Evolutionary conservation across 2,888 invertebrate species (phyloP), one percentile per base, ranked within the genome.

Genomic region (Loripinus fragilis): DNA sequence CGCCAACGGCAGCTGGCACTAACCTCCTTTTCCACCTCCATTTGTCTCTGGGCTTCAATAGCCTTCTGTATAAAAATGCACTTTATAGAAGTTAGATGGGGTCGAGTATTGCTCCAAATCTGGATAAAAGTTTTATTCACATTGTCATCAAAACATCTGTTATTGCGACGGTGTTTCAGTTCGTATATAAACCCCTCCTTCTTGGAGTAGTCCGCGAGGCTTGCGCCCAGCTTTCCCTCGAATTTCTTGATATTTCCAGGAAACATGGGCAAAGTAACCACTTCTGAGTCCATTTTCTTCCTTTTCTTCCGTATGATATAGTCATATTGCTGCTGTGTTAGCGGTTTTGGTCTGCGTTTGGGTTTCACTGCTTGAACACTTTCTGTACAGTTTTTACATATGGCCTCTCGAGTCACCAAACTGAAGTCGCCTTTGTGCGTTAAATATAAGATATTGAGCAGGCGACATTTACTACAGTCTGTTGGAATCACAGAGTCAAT

Each of bases 401-500:
- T 41, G 42, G 67, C 67, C n/a, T 35, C 8, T 17, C 67, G 5
- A 2, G 67, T 41, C 23, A 67, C 23, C 2, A 30, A 42, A 45
- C 41, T 42, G 42, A 30, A 67, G 67, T 67, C 42, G 1, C 67
- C 67, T 8, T 42, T 10, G 1, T 67, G 25, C 8, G 67, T 42
- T 67, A 41, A 45, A 42, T 25, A 67, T 25, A 67, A 42, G 28
- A 67, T 67, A 23, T 67, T 15, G 3, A 67, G 41, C 10, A 67
- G 28, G 1, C 67, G 23, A 17, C 67, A 67, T n/a, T 42, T 67
- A 28, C 67, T 67, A 25, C 17, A 42, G 67, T 67, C 67, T 12
- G 60, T 60, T 2, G 60, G 33, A 7, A 33, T 60, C 33, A 60
- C 60, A 60, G 60, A 33, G 20, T 60, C 60, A 1, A 60, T 20